Conservation (phyloP, 2,888 invertebrate species). For the Timandra comae region DNA sequence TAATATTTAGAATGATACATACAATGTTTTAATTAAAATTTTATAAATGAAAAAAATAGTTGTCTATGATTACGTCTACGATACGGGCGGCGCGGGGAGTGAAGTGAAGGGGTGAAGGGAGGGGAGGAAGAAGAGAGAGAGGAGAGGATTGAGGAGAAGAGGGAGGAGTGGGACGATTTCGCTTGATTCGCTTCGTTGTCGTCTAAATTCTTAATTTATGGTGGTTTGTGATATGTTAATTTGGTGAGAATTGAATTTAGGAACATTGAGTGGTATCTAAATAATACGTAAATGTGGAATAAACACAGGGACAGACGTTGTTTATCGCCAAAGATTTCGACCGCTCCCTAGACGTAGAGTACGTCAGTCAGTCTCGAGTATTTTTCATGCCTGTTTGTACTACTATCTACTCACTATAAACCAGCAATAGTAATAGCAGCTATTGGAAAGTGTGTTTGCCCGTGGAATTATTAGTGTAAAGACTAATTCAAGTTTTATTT, state of each 20-base stretch:
- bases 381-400: conserved; percentile 73
- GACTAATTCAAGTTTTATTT: conserved; percentile 66
- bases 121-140: conserved; percentile 14
- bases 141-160: too few relatives aligned
- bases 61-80: conserved; percentile 55
- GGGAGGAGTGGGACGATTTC: conserved; percentile 57
- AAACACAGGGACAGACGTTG: conserved; percentile 28
- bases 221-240: conserved; percentile 56
- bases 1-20: too few relatives aligned
- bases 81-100: conserved; percentile 1
- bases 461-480: conserved; percentile 61
- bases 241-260: conserved; percentile 50
- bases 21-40: too few relatives aligned
- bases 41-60: conserved; percentile 19
- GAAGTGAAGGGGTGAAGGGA: conserved; percentile 47
- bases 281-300: conserved; percentile 43
- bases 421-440: conserved; percentile 72
- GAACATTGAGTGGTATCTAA: conserved; percentile 48
- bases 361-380: conserved; percentile 68
- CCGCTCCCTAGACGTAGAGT: conserved; percentile 67
- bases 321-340: conserved; percentile 53
- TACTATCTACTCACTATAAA: conserved; percentile 60
- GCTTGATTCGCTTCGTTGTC: conserved; percentile 65
- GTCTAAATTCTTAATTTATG: conserved; percentile 55
- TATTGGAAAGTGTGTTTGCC: conserved; percentile 72